phyloP scores from a whole-genome alignment of 1,140 invertebrate genomes.

The Drosophila punjabiensis region DNA sequence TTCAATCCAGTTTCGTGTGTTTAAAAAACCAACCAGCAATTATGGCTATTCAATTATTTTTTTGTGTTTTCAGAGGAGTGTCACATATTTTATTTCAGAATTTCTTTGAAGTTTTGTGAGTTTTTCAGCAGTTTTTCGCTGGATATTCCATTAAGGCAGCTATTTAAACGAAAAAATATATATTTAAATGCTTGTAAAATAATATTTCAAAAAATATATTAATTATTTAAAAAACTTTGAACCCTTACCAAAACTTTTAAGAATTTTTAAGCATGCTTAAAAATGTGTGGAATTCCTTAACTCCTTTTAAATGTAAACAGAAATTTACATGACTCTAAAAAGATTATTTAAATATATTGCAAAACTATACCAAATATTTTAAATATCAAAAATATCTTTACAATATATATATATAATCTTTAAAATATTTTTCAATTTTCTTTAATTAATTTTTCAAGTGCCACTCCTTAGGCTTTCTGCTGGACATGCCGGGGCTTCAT shows the following conservation, averaged over 20 bases:
- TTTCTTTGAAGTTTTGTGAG: not conserved
- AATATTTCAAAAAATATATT: not conserved
- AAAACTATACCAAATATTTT: no score
- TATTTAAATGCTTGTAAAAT: not conserved
- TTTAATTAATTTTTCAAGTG: conserved; percentile 27
- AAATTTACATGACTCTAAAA: not conserved
- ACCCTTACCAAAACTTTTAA: not conserved
- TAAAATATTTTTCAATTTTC: not conserved
- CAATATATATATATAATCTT: no score
- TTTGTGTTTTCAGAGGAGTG: not conserved
- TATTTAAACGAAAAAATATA: not conserved
- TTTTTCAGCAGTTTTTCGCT: not conserved
- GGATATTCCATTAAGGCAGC: not conserved
- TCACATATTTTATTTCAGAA: not conserved
- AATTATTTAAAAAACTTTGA: not conserved
- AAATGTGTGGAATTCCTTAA: not conserved
- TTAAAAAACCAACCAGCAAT: not conserved
- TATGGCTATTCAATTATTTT: not conserved
- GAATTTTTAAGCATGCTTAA: not conserved
- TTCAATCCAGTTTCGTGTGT: not conserved
- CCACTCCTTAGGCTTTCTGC: conserved; percentile 22
- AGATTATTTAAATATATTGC: no score
- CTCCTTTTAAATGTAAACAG: not conserved
- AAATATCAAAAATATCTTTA: not conserved
- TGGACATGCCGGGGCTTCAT: conserved; percentile 60